Percentiles rank a stretch among this genome's conserved stretches.
phyloP scores from a whole-genome alignment of 1,140 invertebrate genomes.

The Dendroctonus valens region DNA sequence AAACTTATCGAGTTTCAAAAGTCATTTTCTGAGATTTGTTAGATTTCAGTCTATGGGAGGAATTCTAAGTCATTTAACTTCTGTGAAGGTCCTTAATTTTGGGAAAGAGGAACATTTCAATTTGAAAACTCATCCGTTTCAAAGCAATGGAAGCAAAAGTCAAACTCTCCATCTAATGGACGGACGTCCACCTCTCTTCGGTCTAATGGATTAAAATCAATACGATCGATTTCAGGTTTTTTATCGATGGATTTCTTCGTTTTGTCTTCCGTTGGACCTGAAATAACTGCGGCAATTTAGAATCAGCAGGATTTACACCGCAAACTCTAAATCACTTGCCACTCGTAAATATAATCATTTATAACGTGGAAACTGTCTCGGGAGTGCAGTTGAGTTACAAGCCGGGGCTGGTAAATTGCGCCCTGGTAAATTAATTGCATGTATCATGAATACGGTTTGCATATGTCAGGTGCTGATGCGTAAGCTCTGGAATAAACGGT shows the following conservation, averaged over 20 bases:
- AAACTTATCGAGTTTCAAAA: no score
- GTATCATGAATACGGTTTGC: background rate
- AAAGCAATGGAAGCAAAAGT: no score
- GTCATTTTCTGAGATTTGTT: no score
- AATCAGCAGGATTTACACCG: conserved; percentile 13
- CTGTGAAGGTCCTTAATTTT: no score
- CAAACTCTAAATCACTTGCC: conserved; percentile 25
- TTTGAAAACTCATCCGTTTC: no score
- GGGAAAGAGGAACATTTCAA: no score
- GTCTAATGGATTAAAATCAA: background rate
- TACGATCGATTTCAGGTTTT: background rate
- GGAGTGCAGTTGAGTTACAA: conserved; percentile 22
- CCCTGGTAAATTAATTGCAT: conserved; percentile 8
- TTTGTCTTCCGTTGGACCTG: background rate
- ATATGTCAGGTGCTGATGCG: background rate
- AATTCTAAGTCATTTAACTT: no score
- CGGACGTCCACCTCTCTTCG: no score
- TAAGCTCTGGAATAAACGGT: background rate
- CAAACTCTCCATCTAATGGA: no score
- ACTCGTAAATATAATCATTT: conserved; percentile 23
- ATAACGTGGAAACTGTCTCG: conserved; percentile 22
- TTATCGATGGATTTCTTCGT: no score
- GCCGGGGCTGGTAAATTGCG: conserved; percentile 11
- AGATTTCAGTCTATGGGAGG: no score
- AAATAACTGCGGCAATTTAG: conserved; percentile 20